Base-by-base conservation (phyloP, 1,140 invertebrate genomes). In the Ips typographus region DNA sequence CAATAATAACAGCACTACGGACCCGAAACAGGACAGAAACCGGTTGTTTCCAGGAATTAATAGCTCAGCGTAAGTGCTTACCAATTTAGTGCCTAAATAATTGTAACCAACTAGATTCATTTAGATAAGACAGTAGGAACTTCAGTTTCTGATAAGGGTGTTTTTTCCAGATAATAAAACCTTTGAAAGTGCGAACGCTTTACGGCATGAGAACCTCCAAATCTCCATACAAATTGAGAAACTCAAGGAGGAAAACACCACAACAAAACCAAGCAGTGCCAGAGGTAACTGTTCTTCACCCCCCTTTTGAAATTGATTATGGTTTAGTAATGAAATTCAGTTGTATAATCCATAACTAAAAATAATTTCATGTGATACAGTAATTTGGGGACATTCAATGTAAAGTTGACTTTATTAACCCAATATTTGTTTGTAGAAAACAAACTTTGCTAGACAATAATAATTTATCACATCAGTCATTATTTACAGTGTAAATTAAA, bases 191-290 rank as follows among this genome's bases (percentile, higher is more conserved):
- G 87, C 89, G 8, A 90, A 92, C 73, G 85, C 88, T 43, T 79
- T 96, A 40, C 88, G 89, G 77, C 84, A 86, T 75, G 92, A 94
- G 83, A 95, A 94, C 80, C 81, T 94, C 37, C 92, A 94, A 71
- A 81, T 96, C 7, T 91, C 89, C 6, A 85, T 94, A 71, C 88
- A 93, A 73, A 92, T 92, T 84, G 93, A 96, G 79, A 91, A 90
- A 77, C 83, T 95, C 8, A 85, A 88, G 68, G 84, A 80, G 58
- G 83, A 87, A 64, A 77, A 79, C 5, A 81, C 76, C 70, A 76
- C 82, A 43, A 76, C 40, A 65, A 62, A 49, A 47, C 76, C 61
- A 71, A 70, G 58, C 55, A 72, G 59, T 64, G 40, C 55, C 7
- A 44, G 56, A 52, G 43, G 65, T 61, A 60, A 40, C 4, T 55